These are phyloP conservation scores for Bombus confusus DNA, from an alignment of 1,140 invertebrate genomes.

Conservation along the genomic window DNA sequence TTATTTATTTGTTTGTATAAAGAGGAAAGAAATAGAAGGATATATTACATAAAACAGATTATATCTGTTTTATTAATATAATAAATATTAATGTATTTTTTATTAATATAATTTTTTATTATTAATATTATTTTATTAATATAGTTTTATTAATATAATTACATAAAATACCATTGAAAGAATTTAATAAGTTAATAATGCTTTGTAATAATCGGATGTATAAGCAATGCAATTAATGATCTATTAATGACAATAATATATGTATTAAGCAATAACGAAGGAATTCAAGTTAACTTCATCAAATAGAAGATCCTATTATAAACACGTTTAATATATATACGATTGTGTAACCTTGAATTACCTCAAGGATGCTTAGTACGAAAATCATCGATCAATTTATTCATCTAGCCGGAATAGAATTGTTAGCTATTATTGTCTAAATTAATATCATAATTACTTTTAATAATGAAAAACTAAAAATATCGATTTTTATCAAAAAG, in stretches of 20 bases:
- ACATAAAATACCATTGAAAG: neutral
- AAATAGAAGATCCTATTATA: neutral
- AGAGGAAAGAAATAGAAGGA: neutral
- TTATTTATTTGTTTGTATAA: too few relatives aligned
- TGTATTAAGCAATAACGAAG: neutral
- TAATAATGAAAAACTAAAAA: too few relatives aligned
- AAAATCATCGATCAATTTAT: neutral
- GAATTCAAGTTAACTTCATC: neutral
- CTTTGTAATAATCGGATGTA: neutral
- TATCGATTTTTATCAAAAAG: too few relatives aligned
- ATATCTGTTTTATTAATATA: neutral
- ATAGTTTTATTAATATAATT: neutral
- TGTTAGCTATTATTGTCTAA: too few relatives aligned
- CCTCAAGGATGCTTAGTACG: neutral
- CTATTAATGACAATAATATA: neutral
- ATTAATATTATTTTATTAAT: neutral
- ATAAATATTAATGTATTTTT: neutral
- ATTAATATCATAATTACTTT: too few relatives aligned
- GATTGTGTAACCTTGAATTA: neutral
- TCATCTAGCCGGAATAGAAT: neutral
- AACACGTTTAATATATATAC: neutral
- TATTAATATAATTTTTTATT: neutral
- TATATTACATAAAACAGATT: neutral
- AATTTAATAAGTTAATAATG: neutral
- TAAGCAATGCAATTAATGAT: neutral